Evolutionary conservation across 2,113 vertebrate genomes (phyloP).

Genomic region (Lynx canadensis): DNA sequence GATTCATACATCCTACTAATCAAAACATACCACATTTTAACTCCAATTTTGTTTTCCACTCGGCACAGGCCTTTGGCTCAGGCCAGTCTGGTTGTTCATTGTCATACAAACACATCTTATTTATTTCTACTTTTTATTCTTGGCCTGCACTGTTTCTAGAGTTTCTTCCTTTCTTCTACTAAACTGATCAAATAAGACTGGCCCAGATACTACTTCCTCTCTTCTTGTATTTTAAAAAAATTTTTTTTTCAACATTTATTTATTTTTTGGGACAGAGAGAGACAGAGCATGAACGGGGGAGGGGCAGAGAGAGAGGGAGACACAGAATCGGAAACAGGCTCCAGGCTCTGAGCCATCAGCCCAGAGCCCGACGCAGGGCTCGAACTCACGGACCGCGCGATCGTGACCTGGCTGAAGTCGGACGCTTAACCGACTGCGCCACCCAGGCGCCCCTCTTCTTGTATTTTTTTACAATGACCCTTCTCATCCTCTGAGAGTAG

Average conservation of each 20-base stretch:
- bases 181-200: background rate
- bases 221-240: background rate
- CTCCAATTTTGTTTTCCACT: background rate
- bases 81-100: background rate
- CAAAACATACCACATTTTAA: background rate
- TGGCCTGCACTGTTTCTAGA: background rate
- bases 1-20: background rate
- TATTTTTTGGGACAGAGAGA: too few species aligned
- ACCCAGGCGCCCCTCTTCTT: background rate
- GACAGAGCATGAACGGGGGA: too few species aligned
- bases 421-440: too few species aligned
- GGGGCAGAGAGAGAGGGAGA: too few species aligned
- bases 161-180: slow-evolving; percentile 26
- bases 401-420: too few species aligned
- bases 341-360: too few species aligned
- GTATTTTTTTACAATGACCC: background rate
- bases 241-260: too few species aligned
- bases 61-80: background rate
- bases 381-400: too few species aligned
- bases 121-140: background rate
- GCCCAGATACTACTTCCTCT: background rate
- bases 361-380: too few species aligned
- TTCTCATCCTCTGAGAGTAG: background rate
- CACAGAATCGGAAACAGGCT: too few species aligned
- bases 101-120: background rate